These are phyloP conservation scores for Danio kyathit DNA, from an alignment of 2,797 vertebrate genomes.

Conservation along the genomic window DNA sequence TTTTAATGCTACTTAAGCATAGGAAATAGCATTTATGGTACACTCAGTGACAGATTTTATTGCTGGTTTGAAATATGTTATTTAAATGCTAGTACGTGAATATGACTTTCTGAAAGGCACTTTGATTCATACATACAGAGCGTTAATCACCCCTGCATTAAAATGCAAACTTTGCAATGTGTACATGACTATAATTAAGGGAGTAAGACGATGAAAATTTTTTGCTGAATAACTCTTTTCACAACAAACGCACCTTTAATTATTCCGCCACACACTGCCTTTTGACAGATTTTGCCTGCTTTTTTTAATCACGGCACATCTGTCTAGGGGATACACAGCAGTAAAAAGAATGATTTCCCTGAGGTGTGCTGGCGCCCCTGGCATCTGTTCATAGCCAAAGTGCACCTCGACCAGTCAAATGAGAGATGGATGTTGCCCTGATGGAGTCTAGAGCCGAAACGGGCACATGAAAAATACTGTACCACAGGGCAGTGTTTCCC, in stretches of 20 bases:
- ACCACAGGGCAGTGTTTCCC: slow-evolving; percentile 23
- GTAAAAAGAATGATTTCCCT: slow-evolving; percentile 78
- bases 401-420: slow-evolving; percentile 61
- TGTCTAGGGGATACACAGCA: slow-evolving; percentile 71
- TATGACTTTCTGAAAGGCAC: too few relatives aligned
- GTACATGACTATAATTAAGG: background rate
- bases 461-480: slow-evolving; percentile 31
- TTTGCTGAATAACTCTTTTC: slow-evolving; percentile 55
- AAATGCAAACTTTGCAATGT: background rate
- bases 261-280: slow-evolving; percentile 68
- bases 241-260: slow-evolving; percentile 78
- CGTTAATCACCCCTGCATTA: background rate
- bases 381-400: slow-evolving; percentile 71
- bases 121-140: background rate
- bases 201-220: background rate
- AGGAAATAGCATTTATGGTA: too few relatives aligned
- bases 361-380: slow-evolving; percentile 68
- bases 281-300: slow-evolving; percentile 74
- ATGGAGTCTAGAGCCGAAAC: slow-evolving; percentile 31
- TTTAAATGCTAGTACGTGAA: background rate
- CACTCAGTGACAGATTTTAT: background rate
- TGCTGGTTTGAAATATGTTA: background rate
- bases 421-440: slow-evolving; percentile 60
- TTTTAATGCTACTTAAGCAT: too few relatives aligned
- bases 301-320: slow-evolving; percentile 75